Evolutionary conservation across 2,113 vertebrate genomes (phyloP).

Genomic region (Rhipidura dahli): DNA sequence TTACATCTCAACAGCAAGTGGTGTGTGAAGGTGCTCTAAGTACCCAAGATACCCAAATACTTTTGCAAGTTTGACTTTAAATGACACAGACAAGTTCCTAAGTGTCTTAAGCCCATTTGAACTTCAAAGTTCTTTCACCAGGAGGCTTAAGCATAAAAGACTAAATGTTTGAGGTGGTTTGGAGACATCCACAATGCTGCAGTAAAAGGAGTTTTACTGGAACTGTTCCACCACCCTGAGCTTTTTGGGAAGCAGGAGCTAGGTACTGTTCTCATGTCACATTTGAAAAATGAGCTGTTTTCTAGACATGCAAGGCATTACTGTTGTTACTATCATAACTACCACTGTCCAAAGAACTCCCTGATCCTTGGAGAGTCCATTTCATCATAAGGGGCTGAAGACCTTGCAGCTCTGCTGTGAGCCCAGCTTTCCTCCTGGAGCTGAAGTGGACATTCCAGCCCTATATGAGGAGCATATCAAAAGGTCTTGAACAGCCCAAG

Average conservation of each 20-base stretch:
- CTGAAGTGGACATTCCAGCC: background rate
- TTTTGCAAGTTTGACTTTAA: background rate
- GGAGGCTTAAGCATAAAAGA: background rate
- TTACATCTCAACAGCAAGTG: background rate
- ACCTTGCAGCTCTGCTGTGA: background rate
- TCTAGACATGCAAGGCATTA: background rate
- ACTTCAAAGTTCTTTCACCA: background rate
- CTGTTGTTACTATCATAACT: background rate
- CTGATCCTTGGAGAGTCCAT: background rate
- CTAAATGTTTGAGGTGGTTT: background rate
- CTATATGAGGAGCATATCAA: rapidly evolving
- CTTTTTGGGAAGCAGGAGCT: background rate
- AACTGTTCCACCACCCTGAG: background rate
- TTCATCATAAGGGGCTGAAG: background rate
- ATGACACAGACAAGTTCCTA: background rate
- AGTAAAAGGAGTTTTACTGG: background rate
- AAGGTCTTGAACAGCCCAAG: background rate
- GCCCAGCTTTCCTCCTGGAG: background rate
- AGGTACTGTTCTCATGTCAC: background rate
- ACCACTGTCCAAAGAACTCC: background rate
- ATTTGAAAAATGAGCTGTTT: background rate
- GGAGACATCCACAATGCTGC: background rate
- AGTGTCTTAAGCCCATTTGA: background rate
- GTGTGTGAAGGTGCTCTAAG: background rate
- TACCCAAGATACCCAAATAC: background rate